Base-by-base conservation (phyloP, 2,888 invertebrate species). In the Ectemnius cavifrons region DNA sequence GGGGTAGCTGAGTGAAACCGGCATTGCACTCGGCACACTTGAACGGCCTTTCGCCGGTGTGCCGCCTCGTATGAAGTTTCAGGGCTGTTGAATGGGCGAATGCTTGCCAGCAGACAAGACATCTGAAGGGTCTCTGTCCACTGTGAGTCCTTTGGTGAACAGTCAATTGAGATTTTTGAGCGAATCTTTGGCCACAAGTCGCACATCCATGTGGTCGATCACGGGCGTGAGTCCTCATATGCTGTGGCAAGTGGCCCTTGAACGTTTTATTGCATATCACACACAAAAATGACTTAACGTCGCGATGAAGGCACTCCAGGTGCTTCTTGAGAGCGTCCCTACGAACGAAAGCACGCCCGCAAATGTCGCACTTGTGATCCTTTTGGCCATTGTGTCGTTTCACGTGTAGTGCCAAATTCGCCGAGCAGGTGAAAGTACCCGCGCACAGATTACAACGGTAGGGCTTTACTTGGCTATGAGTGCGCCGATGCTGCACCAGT, bases 31-130 rank as follows among this genome's bases (percentile, higher is more conserved):
- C 92, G 75, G 89, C 88, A 86, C 96, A 96, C 83, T 92, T 93
- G 88, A 97, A 97, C 0, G 97, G 97, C 84, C 96, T 95, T 89
- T 97, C 97, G 0, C 97, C 97, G 0, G 97, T 97, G 87, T 97
- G 97, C 14, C 95, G 93, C 58, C 97, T 92, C 11, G 95, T 95
- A 89, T 97, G 97, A 64, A 97, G 92, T 91, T 96, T 96, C 5
- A 97, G 92, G 0, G 96, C 97, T 14, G 96, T 97, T 0, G 96
- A 96, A 91, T 97, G 97, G 0, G 96, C 94, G 88, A 97, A 97
- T 0, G 94, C 94, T 78, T 94, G 94, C 91, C 94, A 93, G 88
- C 96, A 96, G 70, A 97, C 96, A 83, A 94, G 94, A 90, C 97
- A 97, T 18, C 94, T 92, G 87, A 96, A 97, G 0, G 97, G 97